These are phyloP conservation scores for Tuberolachnus salignus DNA, from an alignment of 2,888 invertebrate genomes.

Conservation along the genomic window DNA sequence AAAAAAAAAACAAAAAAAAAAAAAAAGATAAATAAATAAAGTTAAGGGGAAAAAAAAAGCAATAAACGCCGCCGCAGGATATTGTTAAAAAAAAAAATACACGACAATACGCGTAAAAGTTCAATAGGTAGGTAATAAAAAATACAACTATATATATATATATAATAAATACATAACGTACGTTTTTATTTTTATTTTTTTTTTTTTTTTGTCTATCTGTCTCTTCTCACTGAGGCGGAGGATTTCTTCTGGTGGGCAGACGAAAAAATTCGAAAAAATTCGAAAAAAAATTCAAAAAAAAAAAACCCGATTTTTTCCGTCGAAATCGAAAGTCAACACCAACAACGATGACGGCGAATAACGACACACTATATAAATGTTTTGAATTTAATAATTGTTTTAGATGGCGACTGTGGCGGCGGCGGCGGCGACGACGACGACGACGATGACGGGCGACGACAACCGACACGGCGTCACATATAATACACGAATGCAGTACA, in stretches of 20 bases:
- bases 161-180: too few species aligned
- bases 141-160: too few species aligned
- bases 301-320: not conserved
- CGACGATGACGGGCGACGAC: not conserved
- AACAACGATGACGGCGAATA: not conserved
- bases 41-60: not conserved
- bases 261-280: conserved; percentile 34
- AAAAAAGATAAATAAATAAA: not conserved
- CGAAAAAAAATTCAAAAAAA: not conserved
- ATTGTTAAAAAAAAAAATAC: too few species aligned
- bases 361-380: too few species aligned
- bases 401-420: not conserved
- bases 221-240: too few species aligned
- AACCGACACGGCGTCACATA: conserved; percentile 1
- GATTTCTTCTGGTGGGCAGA: too few species aligned
- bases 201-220: too few species aligned
- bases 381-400: too few species aligned
- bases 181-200: not conserved
- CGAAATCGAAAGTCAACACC: not conserved
- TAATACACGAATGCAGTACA: not conserved
- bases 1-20: conserved; percentile 36
- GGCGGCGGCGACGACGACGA: not conserved
- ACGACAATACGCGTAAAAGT: too few species aligned
- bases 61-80: not conserved
- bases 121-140: too few species aligned